Evolutionary conservation across 2,888 invertebrate species (phyloP).

Genomic region (Isoperla grammatica): DNA sequence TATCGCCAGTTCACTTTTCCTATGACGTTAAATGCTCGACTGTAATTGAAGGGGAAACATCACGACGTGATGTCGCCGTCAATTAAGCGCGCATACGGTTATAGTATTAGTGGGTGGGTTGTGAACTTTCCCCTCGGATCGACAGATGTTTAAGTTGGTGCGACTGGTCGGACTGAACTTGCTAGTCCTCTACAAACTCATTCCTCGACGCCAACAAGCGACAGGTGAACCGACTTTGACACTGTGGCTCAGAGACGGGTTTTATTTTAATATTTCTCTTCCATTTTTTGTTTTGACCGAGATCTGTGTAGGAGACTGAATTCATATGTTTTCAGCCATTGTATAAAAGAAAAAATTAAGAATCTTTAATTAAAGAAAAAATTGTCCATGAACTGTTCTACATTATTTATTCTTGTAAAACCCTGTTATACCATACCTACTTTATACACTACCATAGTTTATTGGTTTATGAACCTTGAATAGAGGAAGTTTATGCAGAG

Average conservation of each 20-base stretch:
- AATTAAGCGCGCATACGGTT: neutral
- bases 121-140: conserved; percentile 6
- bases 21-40: neutral
- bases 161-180: conserved; percentile 26
- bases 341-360: conserved; percentile 48
- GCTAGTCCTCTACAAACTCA: conserved; percentile 30
- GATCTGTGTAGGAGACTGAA: conserved; percentile 44
- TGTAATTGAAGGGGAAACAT: neutral
- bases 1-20: neutral
- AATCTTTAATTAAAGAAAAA: conserved; percentile 44
- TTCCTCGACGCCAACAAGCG: conserved; percentile 22
- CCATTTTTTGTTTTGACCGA: conserved; percentile 36
- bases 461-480: too few species aligned
- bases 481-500: too few species aligned
- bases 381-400: conserved; percentile 8
- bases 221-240: conserved; percentile 22
- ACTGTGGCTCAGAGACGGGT: conserved; percentile 27
- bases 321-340: conserved; percentile 42
- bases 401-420: too few species aligned
- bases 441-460: too few species aligned
- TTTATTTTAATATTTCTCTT: conserved; percentile 26
- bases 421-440: too few species aligned
- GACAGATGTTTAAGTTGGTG: conserved; percentile 21
- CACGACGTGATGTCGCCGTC: too few species aligned
- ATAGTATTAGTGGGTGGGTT: neutral